Percentiles rank a stretch among this genome's conserved stretches.
Conservation (phyloP, 2,888 invertebrate species). For the Heliconius ethilla region DNA sequence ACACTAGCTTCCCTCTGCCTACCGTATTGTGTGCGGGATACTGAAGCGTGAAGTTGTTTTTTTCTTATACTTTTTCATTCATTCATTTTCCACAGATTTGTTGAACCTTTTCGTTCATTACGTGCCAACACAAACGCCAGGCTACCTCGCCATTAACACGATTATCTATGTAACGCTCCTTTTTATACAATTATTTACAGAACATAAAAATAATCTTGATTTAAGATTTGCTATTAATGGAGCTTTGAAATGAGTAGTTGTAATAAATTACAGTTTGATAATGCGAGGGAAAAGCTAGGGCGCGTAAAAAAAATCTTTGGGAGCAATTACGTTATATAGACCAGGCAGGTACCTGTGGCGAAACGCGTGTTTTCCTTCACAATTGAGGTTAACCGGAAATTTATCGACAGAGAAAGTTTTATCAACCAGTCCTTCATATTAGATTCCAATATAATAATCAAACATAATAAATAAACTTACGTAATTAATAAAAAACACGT, state of each 20-base stretch:
- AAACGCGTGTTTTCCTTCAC: background rate
- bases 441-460: background rate
- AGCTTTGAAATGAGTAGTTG: conserved; percentile 23
- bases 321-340: background rate
- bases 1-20: too few relatives aligned
- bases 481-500: conserved; percentile 1
- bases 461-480: background rate
- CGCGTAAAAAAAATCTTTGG: background rate
- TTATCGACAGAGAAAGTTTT: conserved; percentile 20
- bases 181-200: conserved; percentile 46
- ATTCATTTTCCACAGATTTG: conserved; percentile 20
- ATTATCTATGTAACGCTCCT: conserved; percentile 47
- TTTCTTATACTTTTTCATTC: too few relatives aligned
- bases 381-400: conserved; percentile 3
- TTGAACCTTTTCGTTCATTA: conserved; percentile 45
- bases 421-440: conserved; percentile 8
- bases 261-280: conserved; percentile 19
- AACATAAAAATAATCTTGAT: conserved; percentile 39
- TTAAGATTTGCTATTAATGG: conserved; percentile 30
- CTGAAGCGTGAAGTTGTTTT: too few relatives aligned
- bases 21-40: too few relatives aligned
- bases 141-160: conserved; percentile 45
- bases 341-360: background rate
- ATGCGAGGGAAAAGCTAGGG: background rate
- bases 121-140: conserved; percentile 45